A percentile compares a stretch with the other conserved stretches of the same genome.
Evolutionary conservation across 2,888 invertebrate genomes (phyloP).

Genomic region (Gryllus longicercus): DNA sequence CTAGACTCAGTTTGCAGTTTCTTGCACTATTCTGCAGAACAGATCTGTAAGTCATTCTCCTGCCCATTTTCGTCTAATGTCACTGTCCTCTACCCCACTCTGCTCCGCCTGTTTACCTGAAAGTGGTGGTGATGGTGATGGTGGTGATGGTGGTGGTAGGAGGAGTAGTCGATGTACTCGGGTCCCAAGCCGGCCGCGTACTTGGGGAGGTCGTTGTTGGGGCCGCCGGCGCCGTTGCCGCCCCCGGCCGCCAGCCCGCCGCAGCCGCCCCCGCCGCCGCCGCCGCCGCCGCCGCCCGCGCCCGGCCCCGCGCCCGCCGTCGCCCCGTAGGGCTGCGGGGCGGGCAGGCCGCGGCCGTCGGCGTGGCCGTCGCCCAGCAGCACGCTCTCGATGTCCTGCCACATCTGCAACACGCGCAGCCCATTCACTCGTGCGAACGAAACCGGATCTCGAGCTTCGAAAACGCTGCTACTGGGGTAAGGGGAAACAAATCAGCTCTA

Average conservation of each 20-base stretch:
- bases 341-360: conserved; percentile 39
- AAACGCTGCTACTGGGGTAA: too few species aligned
- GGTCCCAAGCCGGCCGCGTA: conserved; percentile 21
- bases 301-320: conserved; percentile 36
- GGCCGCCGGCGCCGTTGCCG: not conserved
- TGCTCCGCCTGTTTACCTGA: too few species aligned
- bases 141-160: conserved; percentile 35
- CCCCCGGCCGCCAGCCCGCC: conserved; percentile 18
- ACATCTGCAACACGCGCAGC: conserved; percentile 45
- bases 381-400: conserved; percentile 51
- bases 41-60: too few species aligned
- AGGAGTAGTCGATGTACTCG: conserved; percentile 30
- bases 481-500: too few species aligned
- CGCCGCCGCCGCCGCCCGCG: conserved; percentile 25
- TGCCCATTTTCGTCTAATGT: too few species aligned
- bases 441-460: too few species aligned
- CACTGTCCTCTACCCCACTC: too few species aligned
- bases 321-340: conserved; percentile 39
- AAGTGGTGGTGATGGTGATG: conserved; percentile 20
- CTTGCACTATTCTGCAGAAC: too few species aligned
- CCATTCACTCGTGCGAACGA: not conserved
- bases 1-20: too few species aligned
- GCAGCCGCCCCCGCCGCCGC: conserved; percentile 21
- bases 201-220: conserved; percentile 18
- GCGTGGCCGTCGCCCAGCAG: conserved; percentile 44